A percentile compares a stretch with the other conserved stretches of the same genome.
phyloP scores from a whole-genome alignment of 2,797 vertebrate species.

The Danio aesculapii region DNA sequence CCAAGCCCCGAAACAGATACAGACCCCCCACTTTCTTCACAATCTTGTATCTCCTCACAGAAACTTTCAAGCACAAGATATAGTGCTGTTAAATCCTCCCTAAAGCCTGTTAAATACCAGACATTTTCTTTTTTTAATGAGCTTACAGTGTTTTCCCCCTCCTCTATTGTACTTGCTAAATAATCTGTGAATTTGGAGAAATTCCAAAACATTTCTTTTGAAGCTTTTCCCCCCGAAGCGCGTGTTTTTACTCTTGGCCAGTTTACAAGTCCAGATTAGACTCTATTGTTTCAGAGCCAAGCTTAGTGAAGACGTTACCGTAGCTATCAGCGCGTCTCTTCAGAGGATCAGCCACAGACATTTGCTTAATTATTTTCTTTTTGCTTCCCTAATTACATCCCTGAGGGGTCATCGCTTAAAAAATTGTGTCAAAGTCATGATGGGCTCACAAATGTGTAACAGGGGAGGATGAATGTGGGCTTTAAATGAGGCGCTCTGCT shows the following conservation, averaged over 20 bases:
- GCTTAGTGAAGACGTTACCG: conserved; percentile 59
- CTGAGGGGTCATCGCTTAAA: conserved; percentile 52
- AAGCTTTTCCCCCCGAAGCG: conserved; percentile 54
- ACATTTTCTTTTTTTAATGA: conserved; percentile 79
- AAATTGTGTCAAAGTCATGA: conserved; percentile 44
- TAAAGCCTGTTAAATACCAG: conserved; percentile 76
- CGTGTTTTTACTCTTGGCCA: conserved; percentile 65
- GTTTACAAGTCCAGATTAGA: conserved; percentile 65
- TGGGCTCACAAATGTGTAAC: conserved; percentile 37
- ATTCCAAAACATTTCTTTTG: conserved; percentile 71
- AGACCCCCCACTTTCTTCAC: conserved; percentile 31
- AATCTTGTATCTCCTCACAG: conserved; percentile 29
- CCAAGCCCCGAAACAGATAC: conserved; percentile 47
- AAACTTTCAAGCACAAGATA: conserved; percentile 67
- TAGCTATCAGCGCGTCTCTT: conserved; percentile 60
- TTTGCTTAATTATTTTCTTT: conserved; percentile 64
- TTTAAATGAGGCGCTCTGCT: conserved; percentile 33
- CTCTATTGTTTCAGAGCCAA: conserved; percentile 61
- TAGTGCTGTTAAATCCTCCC: conserved; percentile 74
- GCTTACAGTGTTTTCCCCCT: conserved; percentile 75
- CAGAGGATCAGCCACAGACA: conserved; percentile 54
- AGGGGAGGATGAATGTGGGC: conserved; percentile 39
- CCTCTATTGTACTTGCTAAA: conserved; percentile 61
- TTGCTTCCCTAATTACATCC: conserved; percentile 60
- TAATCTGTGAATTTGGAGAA: conserved; percentile 78